These are phyloP conservation scores for Neuroscelio doddi DNA, from an alignment of 2,888 invertebrate species.

Conservation along the genomic window DNA sequence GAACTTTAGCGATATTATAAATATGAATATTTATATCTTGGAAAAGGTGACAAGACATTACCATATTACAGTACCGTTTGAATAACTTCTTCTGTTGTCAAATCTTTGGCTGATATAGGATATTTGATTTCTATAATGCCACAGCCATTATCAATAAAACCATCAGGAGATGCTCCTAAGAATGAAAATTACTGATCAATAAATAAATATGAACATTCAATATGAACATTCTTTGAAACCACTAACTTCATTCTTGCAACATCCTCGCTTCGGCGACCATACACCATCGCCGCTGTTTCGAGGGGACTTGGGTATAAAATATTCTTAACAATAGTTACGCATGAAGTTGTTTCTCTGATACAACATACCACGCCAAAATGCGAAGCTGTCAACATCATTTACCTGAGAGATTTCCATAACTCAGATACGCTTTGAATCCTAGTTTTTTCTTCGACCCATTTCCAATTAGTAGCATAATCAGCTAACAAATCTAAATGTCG, in stretches of 20 bases:
- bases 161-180: slow-evolving; percentile 38
- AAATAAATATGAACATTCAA: slow-evolving; percentile 24
- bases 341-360: slow-evolving; percentile 23
- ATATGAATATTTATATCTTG: too few species aligned
- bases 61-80: too few species aligned
- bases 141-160: slow-evolving; percentile 30
- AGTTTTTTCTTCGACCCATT: slow-evolving; percentile 29
- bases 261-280: slow-evolving; percentile 25
- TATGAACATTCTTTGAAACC: slow-evolving; percentile 13
- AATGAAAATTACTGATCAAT: slow-evolving; percentile 23
- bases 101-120: too few species aligned
- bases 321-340: slow-evolving; percentile 22
- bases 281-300: slow-evolving; percentile 12
- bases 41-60: too few species aligned
- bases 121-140: slow-evolving; percentile 37
- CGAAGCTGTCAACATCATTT: slow-evolving; percentile 31
- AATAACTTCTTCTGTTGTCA: too few species aligned
- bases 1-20: too few species aligned
- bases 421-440: slow-evolving; percentile 24
- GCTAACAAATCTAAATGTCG: slow-evolving; percentile 24
- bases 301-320: slow-evolving; percentile 28
- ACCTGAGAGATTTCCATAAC: slow-evolving; percentile 25
- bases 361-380: slow-evolving; percentile 36
- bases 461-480: slow-evolving; percentile 7
- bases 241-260: slow-evolving; percentile 16